Evolutionary conservation across 92 coral and sea anemone species (phyloP), one percentile per base, ranked within the genome.

Genomic region (Parazoanthus atlanticus): DNA sequence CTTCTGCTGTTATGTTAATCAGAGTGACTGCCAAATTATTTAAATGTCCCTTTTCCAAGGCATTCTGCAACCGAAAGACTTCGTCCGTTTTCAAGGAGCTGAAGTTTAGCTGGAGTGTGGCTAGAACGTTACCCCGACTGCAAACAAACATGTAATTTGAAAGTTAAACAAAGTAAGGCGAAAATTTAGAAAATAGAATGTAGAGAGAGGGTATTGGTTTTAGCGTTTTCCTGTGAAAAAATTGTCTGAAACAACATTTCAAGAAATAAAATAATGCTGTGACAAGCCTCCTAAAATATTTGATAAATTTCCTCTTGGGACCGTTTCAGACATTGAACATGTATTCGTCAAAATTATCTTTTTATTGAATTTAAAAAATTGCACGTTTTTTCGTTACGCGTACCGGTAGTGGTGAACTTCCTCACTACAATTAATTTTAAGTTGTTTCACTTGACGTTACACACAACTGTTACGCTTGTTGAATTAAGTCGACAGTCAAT

Each of bases 1-100:
- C 79, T 34, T 75, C 49, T 75, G 79, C 79, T 75, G 79, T 75
- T 75, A 75, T 75, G 79, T 75, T 75, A 36, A 75, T 40, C 79
- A 75, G 46, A 33, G 49, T 75, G 49, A 8, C 79, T 75, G 30
- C 79, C 25, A 75, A 47, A 41, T 36, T 36, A 41, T 75, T 36
- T 41, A 75, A 23, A 75, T 52, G 79, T 21, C 28, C 43, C 46
- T 75, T 36, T 9, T 36, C 79, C 29, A 75, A 21, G 40, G 79
- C 79, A 75, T 33, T 38, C n/a, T 75, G 79, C 15, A 75, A n/a
- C 25, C 79, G 40, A 2, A 75, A 3, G 25, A 75, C 79, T 75
- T 75, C 79, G 26, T 75, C 52, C 79, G 36, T 23, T n/a, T 34
- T 75, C 79, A 75, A 75, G 28, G 79, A 36, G 49, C 52, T 75